These are phyloP conservation scores for Urocolius indicus DNA, from an alignment of 2,113 vertebrate species.

Conservation along the genomic window DNA sequence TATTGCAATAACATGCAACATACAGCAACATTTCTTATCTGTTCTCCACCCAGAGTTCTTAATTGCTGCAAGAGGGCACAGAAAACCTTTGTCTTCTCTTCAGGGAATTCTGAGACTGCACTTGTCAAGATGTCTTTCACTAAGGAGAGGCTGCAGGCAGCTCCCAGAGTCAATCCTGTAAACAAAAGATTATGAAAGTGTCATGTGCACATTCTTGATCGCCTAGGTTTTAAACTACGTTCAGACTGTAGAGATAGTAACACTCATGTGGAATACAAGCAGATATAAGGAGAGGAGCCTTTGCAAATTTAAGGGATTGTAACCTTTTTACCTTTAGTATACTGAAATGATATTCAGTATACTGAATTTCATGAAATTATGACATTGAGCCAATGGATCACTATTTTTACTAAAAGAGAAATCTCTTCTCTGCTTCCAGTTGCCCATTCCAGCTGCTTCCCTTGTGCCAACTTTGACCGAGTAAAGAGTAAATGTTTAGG, in stretches of 20 bases:
- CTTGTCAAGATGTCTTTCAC: conserved; percentile 72
- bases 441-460: not conserved
- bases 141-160: conserved; percentile 79
- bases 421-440: not conserved
- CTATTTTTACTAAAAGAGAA: not conserved
- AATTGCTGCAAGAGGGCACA: conserved; percentile 78
- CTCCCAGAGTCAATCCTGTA: conserved; percentile 80
- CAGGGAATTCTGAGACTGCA: conserved; percentile 47
- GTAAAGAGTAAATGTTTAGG: not conserved
- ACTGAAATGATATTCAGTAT: not conserved
- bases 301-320: not conserved
- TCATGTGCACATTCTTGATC: not conserved
- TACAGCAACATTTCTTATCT: conserved; percentile 83
- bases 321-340: not conserved
- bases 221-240: not conserved
- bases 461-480: not conserved
- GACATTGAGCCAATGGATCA: not conserved
- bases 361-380: not conserved
- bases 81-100: conserved; percentile 76
- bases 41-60: conserved; percentile 78
- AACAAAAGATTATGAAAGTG: not conserved
- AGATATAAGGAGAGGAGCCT: not conserved
- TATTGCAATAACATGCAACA: conserved; percentile 4
- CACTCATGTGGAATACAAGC: not conserved
- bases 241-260: not conserved